Percentiles rank a stretch among this genome's conserved stretches.
These are phyloP conservation scores for Chorisops tibialis DNA, from an alignment of 2,888 invertebrate genomes.

Conservation along the genomic window DNA sequence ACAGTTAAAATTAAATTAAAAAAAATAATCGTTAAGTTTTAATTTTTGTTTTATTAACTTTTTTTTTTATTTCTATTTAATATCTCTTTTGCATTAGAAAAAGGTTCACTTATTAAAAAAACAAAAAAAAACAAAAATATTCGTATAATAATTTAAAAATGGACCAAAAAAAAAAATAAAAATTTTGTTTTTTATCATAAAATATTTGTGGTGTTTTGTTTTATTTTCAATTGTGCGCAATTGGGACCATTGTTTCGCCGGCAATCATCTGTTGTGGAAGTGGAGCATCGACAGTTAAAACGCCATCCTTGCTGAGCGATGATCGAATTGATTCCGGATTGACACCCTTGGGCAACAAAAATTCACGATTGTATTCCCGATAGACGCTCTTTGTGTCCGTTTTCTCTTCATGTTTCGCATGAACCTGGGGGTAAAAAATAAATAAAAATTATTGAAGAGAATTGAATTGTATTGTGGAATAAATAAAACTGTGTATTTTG, in stretches of 20 bases:
- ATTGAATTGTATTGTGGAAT: too few species aligned
- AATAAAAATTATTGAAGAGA: constrained; percentile 11
- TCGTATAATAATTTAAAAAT: not conserved
- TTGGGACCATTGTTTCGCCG: constrained; percentile 53
- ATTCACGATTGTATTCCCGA: constrained; percentile 97
- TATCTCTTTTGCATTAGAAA: constrained; percentile 2
- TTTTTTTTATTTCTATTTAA: constrained; percentile 1
- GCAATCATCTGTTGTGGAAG: constrained; percentile 67
- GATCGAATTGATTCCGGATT: constrained; percentile 96
- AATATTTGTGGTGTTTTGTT: constrained; percentile 39
- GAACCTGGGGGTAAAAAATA: constrained; percentile 65
- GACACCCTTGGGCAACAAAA: constrained; percentile 93
- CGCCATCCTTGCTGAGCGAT: constrained; percentile 93
- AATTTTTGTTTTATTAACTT: constrained; percentile 3
- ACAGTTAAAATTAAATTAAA: constrained; percentile 26
- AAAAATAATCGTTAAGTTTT: constrained; percentile 18
- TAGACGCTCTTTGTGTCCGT: constrained; percentile 94
- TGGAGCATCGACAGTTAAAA: constrained; percentile 94
- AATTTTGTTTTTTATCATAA: not conserved
- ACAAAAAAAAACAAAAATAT: constrained; percentile 10
- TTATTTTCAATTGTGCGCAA: constrained; percentile 47
- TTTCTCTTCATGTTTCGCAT: constrained; percentile 98
- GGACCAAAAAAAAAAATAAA: too few species aligned
- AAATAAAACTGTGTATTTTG: too few species aligned
- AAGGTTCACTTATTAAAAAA: constrained; percentile 1